Evolutionary conservation across 2,888 invertebrate species (phyloP).

Genomic region (Phengaris arion): DNA sequence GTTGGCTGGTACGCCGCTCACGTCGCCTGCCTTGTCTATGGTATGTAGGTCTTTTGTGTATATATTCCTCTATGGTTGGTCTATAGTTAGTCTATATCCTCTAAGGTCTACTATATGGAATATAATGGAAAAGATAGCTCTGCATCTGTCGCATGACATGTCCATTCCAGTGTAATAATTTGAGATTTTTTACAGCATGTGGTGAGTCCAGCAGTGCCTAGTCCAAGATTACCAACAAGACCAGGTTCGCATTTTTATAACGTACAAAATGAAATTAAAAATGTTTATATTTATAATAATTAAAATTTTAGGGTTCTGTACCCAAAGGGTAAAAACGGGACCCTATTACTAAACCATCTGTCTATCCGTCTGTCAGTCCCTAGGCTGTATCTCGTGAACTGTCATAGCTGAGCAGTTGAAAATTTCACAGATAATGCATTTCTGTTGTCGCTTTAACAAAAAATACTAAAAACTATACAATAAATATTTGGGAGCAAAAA

Average conservation of each 20-base stretch:
- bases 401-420: no score
- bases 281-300: no score
- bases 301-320: no score
- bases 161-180: not conserved
- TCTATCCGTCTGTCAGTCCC: no score
- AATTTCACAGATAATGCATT: no score
- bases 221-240: constrained; percentile 62
- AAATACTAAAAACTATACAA: no score
- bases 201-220: constrained; percentile 68
- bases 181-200: constrained; percentile 54
- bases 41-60: not conserved
- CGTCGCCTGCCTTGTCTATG: constrained; percentile 68
- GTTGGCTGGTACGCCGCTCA: constrained; percentile 69
- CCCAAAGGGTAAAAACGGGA: no score
- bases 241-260: constrained; percentile 52
- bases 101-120: not conserved
- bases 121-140: not conserved
- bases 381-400: no score
- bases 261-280: no score
- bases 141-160: not conserved
- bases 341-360: no score
- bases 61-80: constrained; percentile 47
- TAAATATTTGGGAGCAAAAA: no score
- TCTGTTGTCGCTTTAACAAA: no score
- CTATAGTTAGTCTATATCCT: constrained; percentile 50